phyloP scores from a whole-genome alignment of 53 echinoderm and acorn worm species.

The Holothuria scabra region DNA sequence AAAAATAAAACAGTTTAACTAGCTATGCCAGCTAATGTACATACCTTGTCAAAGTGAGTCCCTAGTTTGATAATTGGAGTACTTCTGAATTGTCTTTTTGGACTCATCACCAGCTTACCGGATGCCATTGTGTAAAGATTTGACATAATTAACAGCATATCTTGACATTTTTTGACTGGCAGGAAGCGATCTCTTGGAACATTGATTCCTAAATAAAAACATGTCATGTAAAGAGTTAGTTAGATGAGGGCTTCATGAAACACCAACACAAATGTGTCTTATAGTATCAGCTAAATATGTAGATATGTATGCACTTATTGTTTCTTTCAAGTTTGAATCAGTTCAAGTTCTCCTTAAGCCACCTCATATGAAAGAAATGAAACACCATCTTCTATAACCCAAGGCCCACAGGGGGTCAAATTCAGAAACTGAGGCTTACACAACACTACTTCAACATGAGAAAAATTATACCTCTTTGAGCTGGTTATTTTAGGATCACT shows the following conservation, averaged over 20 bases:
- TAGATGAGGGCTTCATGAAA: neutral
- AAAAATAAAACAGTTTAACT: neutral
- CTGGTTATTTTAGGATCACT: no score
- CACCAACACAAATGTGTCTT: no score
- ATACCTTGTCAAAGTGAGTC: conserved; percentile 94
- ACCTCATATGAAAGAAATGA: no score
- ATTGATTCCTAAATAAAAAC: conserved; percentile 72
- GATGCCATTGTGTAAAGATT: conserved; percentile 90
- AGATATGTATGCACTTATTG: no score
- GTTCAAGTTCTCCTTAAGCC: no score
- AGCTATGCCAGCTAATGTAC: neutral
- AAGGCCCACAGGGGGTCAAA: no score
- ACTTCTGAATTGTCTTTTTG: conserved; percentile 72
- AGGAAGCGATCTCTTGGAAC: conserved; percentile 95
- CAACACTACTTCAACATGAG: no score
- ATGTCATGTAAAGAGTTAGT: neutral
- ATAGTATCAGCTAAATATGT: no score
- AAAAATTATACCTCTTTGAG: no score
- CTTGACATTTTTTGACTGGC: conserved; percentile 92
- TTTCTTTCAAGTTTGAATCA: no score
- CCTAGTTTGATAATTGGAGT: conserved; percentile 96
- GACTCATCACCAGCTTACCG: conserved; percentile 86
- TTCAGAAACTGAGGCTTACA: no score
- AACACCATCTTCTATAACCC: no score
- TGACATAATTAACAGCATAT: conserved; percentile 90